Base-by-base conservation (phyloP, 2,113 vertebrate genomes). In the Sebastes schlegelii region DNA sequence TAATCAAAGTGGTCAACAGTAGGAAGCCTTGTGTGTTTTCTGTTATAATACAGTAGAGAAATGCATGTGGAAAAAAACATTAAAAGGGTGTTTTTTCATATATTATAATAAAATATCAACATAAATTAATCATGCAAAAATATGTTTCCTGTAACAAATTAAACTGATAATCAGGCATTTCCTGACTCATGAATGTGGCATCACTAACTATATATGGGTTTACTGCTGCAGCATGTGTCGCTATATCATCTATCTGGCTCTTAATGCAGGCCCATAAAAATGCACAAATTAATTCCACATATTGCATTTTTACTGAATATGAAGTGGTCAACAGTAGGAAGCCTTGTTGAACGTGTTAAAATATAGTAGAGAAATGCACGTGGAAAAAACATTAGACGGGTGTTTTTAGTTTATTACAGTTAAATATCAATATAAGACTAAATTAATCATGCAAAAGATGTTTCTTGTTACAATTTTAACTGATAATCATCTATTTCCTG, bases 231-330 rank as follows among this genome's bases (percentile, higher is more conserved):
- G 26, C 26, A 26, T 26, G 51, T 48, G 48, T 60, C 58, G 19
- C 73, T 64, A 26, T 26, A 26, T n/a, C 23, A 63, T 52, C 34
- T 14, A 62, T 78, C 67, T 85, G 68, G 46, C 17, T 70, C 10
- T 4, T 14, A 54, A 40, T 34, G 21, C 16, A 60, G 48, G 67
- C 62, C 49, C 52, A 57, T 6, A n/a, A 62, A 42, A 83, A 54
- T 0, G 26, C 9, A 8, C 40, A 0, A 0, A 63, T 43, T 11
- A 65, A 65, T 14, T 19, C 17, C 62, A 83, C 70, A 71, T n/a
- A 1, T 4, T 23, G 2, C 0, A 9, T 77, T 70, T 19, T 19
- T 4, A 6, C 16, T 8, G 10, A 34, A 0, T 2, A 26, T 4
- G 2, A 26, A 26, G 26, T 26, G 26, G 26, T 26, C 26, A 26